Evolutionary conservation across 2,797 vertebrate genomes (phyloP).

Genomic region (Enteromius afrohamiltoni): DNA sequence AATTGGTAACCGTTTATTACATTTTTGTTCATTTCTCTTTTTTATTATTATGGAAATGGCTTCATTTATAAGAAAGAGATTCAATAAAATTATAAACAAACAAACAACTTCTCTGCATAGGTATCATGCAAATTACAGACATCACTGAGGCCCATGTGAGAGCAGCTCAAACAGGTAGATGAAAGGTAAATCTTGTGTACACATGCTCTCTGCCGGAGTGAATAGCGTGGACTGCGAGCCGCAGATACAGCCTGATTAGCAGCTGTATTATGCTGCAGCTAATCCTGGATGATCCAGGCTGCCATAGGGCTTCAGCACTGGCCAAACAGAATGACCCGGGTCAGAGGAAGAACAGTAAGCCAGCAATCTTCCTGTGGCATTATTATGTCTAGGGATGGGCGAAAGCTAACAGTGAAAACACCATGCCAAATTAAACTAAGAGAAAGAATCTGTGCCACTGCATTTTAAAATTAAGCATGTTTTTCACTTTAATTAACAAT

Average conservation of each 20-base stretch:
- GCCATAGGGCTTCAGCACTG: slow-evolving; percentile 59
- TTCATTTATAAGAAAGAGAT: too few species aligned
- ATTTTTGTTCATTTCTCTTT: too few species aligned
- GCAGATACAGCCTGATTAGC: slow-evolving; percentile 70
- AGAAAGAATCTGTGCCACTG: not conserved
- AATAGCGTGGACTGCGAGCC: slow-evolving; percentile 59
- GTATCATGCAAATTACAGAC: too few species aligned
- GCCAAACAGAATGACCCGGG: slow-evolving; percentile 61
- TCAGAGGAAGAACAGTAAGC: slow-evolving; percentile 46
- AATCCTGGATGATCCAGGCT: slow-evolving; percentile 78
- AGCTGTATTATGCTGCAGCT: slow-evolving; percentile 72
- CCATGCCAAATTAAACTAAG: not conserved
- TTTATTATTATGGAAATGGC: too few species aligned
- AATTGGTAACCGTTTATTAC: too few species aligned
- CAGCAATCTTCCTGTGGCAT: slow-evolving; percentile 1
- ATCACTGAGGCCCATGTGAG: not conserved
- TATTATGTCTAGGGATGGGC: not conserved
- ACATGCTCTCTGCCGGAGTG: slow-evolving; percentile 53
- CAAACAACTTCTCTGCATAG: too few species aligned
- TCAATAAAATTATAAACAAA: too few species aligned
- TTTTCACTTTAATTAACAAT: not conserved
- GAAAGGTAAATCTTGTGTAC: slow-evolving; percentile 12
- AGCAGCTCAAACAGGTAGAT: not conserved
- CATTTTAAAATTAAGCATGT: not conserved
- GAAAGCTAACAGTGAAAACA: not conserved